Conservation (phyloP, 2,113 vertebrate genomes). For the Parus major region DNA sequence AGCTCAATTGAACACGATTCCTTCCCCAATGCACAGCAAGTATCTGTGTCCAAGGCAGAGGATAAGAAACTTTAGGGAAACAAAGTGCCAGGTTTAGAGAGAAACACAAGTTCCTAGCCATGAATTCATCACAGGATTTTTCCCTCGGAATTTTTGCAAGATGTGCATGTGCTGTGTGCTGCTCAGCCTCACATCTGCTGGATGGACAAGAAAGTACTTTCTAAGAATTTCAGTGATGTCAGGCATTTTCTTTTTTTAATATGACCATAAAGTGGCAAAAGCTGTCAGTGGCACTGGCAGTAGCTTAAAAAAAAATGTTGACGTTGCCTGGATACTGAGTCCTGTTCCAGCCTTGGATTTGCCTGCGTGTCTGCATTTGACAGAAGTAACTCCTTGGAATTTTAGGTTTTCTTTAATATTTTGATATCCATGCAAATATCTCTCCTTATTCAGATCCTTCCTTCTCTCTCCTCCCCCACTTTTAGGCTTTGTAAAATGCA, state of each 20-base stretch:
- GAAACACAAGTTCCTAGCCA: not conserved
- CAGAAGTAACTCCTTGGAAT: not conserved
- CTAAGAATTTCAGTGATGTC: constrained; percentile 9
- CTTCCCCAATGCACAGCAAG: not conserved
- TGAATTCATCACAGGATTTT: not conserved
- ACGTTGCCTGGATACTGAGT: constrained; percentile 40
- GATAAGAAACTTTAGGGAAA: not conserved
- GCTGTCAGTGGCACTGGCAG: not conserved
- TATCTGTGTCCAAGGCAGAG: not conserved
- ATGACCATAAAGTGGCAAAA: constrained; percentile 28
- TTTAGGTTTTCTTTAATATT: constrained; percentile 34
- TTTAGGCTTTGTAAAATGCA: not conserved
- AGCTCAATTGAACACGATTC: not conserved
- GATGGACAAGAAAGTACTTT: not conserved
- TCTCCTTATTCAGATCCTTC: not conserved
- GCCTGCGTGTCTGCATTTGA: not conserved
- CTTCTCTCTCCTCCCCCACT: not conserved
- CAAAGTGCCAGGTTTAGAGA: not conserved
- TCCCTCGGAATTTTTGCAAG: not conserved
- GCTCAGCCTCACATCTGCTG: not conserved
- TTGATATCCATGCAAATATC: not conserved
- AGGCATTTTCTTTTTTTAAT: not conserved
- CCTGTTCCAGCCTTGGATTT: not conserved
- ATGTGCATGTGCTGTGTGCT: not conserved
- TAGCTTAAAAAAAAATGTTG: constrained; percentile 27